Percentiles rank a stretch among this genome's conserved stretches.
Evolutionary conservation across 2,888 invertebrate genomes (phyloP).

Genomic region (Marronus borbonicus): DNA sequence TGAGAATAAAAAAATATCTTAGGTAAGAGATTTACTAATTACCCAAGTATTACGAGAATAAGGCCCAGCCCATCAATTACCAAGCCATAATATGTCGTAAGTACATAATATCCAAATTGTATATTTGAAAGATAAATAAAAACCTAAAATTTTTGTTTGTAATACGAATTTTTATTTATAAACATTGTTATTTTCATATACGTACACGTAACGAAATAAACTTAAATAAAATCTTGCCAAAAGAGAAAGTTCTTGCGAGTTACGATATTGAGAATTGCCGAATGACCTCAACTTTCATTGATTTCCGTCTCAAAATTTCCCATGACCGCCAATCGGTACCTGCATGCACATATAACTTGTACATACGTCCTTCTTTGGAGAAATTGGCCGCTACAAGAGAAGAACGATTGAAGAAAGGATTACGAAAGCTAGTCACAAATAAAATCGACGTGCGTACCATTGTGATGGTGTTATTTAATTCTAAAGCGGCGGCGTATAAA

Average conservation of each 20-base stretch:
- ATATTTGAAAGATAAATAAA: neutral
- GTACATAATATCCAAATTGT: neutral
- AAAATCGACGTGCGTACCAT: neutral
- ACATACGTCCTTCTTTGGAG: neutral
- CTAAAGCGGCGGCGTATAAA: neutral
- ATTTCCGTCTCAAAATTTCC: slow-evolving; percentile 48
- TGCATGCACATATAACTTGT: neutral
- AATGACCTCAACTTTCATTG: slow-evolving; percentile 54
- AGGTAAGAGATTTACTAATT: neutral
- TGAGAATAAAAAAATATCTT: too few species aligned
- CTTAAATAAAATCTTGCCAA: slow-evolving; percentile 37
- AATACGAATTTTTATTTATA: neutral
- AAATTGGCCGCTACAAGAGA: slow-evolving; percentile 18
- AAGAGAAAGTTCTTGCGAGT: slow-evolving; percentile 58
- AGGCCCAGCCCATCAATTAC: neutral
- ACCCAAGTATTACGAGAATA: neutral
- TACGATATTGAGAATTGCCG: slow-evolving; percentile 49
- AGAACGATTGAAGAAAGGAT: slow-evolving; percentile 3
- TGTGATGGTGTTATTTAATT: neutral
- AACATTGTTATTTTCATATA: neutral
- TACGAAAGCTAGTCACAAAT: neutral
- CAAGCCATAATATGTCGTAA: too few species aligned
- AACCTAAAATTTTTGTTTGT: neutral
- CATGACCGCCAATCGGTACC: slow-evolving; percentile 4
- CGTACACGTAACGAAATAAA: slow-evolving; percentile 18